These are phyloP conservation scores for Uloborus plumipes DNA, from an alignment of 2,888 invertebrate genomes.

Conservation along the genomic window DNA sequence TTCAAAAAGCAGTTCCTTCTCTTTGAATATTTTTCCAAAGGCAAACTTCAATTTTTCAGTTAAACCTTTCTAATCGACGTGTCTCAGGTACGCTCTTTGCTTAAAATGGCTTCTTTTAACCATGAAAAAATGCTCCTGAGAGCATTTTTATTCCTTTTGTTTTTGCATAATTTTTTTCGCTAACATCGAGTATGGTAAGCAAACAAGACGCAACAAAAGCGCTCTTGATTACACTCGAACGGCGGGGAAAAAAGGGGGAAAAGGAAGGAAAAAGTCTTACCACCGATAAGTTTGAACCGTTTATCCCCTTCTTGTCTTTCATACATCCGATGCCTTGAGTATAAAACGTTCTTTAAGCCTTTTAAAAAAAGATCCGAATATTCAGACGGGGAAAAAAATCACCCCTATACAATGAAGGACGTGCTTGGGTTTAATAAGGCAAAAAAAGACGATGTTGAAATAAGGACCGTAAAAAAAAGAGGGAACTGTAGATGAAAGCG, in stretches of 20 bases:
- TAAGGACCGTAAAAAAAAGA: neutral
- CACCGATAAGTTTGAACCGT: conserved; percentile 6
- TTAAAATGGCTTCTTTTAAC: too few relatives aligned
- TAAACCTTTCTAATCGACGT: neutral
- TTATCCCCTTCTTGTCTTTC: conserved; percentile 6
- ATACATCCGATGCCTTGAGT: conserved; percentile 1
- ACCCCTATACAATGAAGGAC: conserved; percentile 4
- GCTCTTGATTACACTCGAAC: neutral
- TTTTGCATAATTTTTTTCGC: neutral
- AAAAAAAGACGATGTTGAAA: neutral
- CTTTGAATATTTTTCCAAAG: conserved; percentile 9
- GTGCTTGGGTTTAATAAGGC: conserved; percentile 6
- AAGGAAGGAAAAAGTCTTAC: neutral
- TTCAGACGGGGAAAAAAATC: neutral
- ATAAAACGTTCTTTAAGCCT: conserved; percentile 8
- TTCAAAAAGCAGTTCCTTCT: neutral
- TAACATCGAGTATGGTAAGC: conserved; percentile 1
- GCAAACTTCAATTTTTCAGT: conserved; percentile 8
- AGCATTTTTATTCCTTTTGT: too few relatives aligned
- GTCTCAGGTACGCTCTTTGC: conserved; percentile 1
- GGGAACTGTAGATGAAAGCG: neutral
- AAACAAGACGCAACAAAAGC: conserved; percentile 10
- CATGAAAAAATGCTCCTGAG: too few relatives aligned
- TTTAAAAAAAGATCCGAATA: conserved; percentile 2
- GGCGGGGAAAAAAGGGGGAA: too few relatives aligned